Evolutionary conservation across 2,888 invertebrate species (phyloP).

Genomic region (Uloborus plumipes): DNA sequence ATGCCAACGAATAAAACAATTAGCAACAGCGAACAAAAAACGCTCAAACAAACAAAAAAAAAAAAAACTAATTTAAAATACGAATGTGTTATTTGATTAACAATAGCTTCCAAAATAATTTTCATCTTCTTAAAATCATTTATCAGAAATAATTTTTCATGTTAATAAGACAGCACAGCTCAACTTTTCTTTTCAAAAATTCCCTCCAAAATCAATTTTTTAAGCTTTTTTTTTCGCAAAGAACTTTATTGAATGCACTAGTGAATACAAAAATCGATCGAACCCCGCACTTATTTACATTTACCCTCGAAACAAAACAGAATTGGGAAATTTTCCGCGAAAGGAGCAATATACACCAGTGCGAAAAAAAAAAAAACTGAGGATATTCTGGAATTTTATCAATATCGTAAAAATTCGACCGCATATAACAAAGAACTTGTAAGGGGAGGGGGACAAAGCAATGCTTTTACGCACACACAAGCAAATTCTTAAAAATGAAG

Average conservation of each 20-base stretch:
- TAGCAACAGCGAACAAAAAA: too few species aligned
- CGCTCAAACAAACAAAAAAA: too few species aligned
- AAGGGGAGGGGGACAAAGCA: too few species aligned
- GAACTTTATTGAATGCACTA: too few species aligned
- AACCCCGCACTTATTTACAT: constrained; percentile 8
- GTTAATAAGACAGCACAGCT: too few species aligned
- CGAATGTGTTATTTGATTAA: too few species aligned
- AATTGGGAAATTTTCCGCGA: constrained; percentile 11
- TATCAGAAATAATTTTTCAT: too few species aligned
- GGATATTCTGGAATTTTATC: constrained; percentile 22
- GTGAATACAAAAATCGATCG: not conserved
- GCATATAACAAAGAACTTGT: not conserved
- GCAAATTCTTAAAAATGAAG: constrained; percentile 3
- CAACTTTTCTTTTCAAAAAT: not conserved
- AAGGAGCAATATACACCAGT: not conserved
- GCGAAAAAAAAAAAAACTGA: constrained; percentile 1
- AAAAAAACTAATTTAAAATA: too few species aligned
- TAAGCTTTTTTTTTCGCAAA: too few species aligned
- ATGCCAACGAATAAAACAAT: too few species aligned
- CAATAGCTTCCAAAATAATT: too few species aligned
- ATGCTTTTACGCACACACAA: not conserved
- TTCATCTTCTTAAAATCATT: too few species aligned
- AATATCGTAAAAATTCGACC: constrained; percentile 12
- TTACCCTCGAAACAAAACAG: constrained; percentile 25
- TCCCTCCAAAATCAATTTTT: not conserved